These are phyloP conservation scores for Drepanosiphum platanoidis DNA, from an alignment of 2,888 invertebrate genomes.

Conservation along the genomic window DNA sequence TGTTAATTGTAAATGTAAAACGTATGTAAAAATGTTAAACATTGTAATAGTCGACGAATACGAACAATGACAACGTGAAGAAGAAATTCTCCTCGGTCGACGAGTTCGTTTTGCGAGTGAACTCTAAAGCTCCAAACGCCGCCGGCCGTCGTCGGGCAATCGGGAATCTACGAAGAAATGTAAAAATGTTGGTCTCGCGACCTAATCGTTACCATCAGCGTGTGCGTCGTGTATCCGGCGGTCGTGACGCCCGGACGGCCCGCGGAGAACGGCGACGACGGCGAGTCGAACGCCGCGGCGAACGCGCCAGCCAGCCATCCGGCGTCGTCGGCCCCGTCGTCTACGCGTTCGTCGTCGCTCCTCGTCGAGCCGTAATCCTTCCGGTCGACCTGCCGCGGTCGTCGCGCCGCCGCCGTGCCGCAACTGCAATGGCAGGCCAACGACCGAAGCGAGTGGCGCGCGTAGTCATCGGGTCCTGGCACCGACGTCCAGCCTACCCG, in stretches of 20 bases:
- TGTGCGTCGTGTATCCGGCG: constrained; percentile 25
- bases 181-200: no score
- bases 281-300: constrained; percentile 23
- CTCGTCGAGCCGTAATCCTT: not conserved
- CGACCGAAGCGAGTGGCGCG: constrained; percentile 13
- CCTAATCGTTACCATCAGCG: constrained; percentile 15
- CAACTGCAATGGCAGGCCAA: constrained; percentile 32
- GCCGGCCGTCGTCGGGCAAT: no score
- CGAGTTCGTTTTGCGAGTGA: no score
- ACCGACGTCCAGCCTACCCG: not conserved
- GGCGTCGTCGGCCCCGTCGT: no score
- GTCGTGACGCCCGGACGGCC: not conserved
- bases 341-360: no score
- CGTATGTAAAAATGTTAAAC: no score
- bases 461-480: not conserved
- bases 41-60: no score
- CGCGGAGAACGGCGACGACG: not conserved
- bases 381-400: not conserved
- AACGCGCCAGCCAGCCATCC: not conserved
- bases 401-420: not conserved
- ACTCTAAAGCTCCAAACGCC: no score
- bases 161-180: no score
- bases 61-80: no score
- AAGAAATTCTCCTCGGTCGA: no score
- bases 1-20: no score